phyloP scores from a whole-genome alignment of 2,113 vertebrate species.

The Leptobrachium leishanense region DNA sequence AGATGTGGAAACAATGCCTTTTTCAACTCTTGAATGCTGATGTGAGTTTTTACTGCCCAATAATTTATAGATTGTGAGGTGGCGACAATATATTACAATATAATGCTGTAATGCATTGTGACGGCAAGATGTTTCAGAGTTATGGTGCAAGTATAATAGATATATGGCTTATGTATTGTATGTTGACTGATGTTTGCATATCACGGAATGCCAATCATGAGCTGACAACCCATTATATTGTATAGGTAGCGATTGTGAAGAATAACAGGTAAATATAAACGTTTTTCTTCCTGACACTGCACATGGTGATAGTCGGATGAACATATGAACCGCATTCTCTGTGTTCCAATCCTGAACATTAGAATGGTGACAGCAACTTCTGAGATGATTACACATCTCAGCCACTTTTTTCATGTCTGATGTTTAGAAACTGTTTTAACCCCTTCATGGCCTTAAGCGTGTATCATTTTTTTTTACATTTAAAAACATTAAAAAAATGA shows the following conservation, averaged over 20 bases:
- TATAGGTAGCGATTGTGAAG: background rate
- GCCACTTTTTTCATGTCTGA: too few species aligned
- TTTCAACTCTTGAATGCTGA: slow-evolving; percentile 16
- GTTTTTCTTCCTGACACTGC: background rate
- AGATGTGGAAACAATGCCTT: slow-evolving; percentile 37
- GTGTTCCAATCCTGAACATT: too few species aligned
- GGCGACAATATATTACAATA: slow-evolving; percentile 29
- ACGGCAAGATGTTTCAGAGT: slow-evolving; percentile 9
- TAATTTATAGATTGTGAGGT: slow-evolving; percentile 26
- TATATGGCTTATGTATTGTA: background rate
- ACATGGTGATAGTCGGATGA: background rate
- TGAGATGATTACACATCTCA: too few species aligned
- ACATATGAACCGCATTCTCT: too few species aligned
- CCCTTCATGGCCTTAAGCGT: too few species aligned
- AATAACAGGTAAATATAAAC: background rate
- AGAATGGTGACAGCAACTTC: too few species aligned
- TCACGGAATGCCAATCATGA: slow-evolving; percentile 18
- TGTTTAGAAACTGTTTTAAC: too few species aligned
- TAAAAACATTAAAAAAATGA: too few species aligned
- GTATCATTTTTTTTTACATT: too few species aligned
- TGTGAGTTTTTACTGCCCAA: slow-evolving; percentile 15
- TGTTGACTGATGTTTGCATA: slow-evolving; percentile 25
- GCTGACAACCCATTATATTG: slow-evolving; percentile 16
- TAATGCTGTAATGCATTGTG: slow-evolving; percentile 21
- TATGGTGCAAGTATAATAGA: background rate